Evolutionary conservation across 2,797 vertebrate genomes (phyloP).

Genomic region (Sciurus carolinensis): DNA sequence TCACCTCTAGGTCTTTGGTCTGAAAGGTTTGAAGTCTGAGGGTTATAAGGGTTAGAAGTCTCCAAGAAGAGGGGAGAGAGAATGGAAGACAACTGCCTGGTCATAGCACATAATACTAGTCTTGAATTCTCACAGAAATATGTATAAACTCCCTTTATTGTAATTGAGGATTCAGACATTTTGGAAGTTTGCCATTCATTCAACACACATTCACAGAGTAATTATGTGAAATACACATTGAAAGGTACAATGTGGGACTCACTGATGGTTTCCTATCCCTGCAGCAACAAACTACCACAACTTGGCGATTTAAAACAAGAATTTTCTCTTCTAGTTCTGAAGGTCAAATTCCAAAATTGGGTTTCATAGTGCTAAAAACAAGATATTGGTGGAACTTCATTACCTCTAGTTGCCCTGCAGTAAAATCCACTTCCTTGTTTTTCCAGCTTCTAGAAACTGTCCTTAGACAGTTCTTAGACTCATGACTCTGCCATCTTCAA

Average conservation of each 20-base stretch:
- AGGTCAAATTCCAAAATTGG: neutral
- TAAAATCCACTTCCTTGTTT: neutral
- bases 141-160: neutral
- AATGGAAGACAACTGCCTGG: neutral
- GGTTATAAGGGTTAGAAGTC: too few species aligned
- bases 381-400: neutral
- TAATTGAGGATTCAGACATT: constrained; percentile 7
- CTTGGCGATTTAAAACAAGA: neutral
- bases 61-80: neutral
- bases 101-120: neutral
- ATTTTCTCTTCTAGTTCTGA: neutral
- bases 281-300: neutral
- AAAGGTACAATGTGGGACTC: neutral
- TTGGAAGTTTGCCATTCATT: constrained; percentile 1
- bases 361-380: neutral
- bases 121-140: constrained; percentile 43
- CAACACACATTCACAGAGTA: neutral
- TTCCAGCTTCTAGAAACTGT: too few species aligned
- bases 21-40: neutral
- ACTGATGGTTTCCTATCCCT: neutral
- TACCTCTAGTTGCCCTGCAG: neutral
- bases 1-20: neutral
- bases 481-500: neutral
- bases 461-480: neutral
- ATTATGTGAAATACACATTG: neutral